Evolutionary conservation across 2,888 invertebrate genomes (phyloP), one percentile per base, ranked within the genome.

Genomic region (Chalcosyrphus nemorum): DNA sequence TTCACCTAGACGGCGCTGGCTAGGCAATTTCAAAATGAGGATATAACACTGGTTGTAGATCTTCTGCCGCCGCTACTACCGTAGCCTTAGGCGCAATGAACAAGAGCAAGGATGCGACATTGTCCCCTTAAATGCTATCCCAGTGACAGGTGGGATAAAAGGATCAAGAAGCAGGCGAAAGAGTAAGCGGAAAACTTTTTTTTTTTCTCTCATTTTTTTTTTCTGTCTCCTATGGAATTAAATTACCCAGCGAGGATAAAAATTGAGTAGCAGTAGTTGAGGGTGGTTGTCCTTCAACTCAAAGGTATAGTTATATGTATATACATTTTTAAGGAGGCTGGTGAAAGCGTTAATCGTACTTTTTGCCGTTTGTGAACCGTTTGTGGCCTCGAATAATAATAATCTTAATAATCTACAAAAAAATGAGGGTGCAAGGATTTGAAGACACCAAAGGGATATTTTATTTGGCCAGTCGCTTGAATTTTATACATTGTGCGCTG

Each of bases 81-180:
- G 56, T 35, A 35, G 68, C 57, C 65, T 13, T 21, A 35, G 38
- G 77, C 17, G 29, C 19, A 47, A 29, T 32, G 52, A 65, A 71
- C 50, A 65, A 52, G 38, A 47, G 66, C 71, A 71, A 82, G 52
- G 81, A 66, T 81, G 21, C 54, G 77, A 71, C 77, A 81, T 70
- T 81, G 70, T 81, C 70, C 70, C n/a, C 32, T 50, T 35, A 76
- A 70, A 50, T 75, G 66, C 47, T 75, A 38, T 76, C 68, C 45
- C 66, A 75, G 27, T 80, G 59, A 66, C 74, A 68, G 59, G 43
- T 17, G 52, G 32, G 29, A 63, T 65, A 70, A 81, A 68, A 43
- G 63, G 50, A 57, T 76, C 63, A 76, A 56, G 61, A 43, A 59
- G 59, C 43, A 66, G 19, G 29, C 54, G 19, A 32, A 50, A 75